These are phyloP conservation scores for Meloe dianella DNA, from an alignment of 2,888 invertebrate species.

Conservation along the genomic window DNA sequence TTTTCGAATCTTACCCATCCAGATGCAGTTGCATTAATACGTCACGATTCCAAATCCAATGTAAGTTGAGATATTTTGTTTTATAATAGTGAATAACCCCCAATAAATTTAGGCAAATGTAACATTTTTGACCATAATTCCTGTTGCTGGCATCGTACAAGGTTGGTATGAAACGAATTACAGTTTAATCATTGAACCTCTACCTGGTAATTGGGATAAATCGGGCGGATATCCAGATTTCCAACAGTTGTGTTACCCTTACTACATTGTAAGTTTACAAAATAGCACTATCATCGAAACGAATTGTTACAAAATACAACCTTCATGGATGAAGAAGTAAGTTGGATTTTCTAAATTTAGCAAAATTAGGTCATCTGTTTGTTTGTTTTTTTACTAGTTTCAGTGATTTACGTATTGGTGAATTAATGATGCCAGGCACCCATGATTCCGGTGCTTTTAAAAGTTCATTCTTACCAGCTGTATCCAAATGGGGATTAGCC, in stretches of 20 bases:
- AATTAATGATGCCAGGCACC: constrained; percentile 70
- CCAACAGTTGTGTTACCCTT: constrained; percentile 68
- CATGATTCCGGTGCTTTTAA: constrained; percentile 70
- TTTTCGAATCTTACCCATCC: constrained; percentile 46
- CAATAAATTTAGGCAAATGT: constrained; percentile 45
- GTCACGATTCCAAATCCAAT: constrained; percentile 45
- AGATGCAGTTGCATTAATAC: constrained; percentile 50
- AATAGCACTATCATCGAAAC: constrained; percentile 65
- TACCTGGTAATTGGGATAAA: constrained; percentile 52
- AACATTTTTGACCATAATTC: constrained; percentile 31
- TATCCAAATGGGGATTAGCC: constrained; percentile 30
- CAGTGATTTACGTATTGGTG: constrained; percentile 52
- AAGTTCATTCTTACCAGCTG: constrained; percentile 37
- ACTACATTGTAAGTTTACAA: constrained; percentile 68
- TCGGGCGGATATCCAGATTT: constrained; percentile 35
- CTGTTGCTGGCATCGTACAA: constrained; percentile 6
- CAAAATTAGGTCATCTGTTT: constrained; percentile 7
- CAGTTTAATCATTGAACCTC: constrained; percentile 50
- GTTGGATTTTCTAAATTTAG: constrained; percentile 17
- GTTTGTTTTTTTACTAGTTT: constrained; percentile 25
- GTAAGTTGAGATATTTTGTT: constrained; percentile 16
- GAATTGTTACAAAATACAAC: constrained; percentile 77
- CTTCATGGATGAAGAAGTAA: constrained; percentile 75
- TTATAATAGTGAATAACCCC: background rate
- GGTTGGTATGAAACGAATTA: constrained; percentile 56